Evolutionary conservation across 2,113 vertebrate genomes (phyloP).

Genomic region (Loxodonta africana): DNA sequence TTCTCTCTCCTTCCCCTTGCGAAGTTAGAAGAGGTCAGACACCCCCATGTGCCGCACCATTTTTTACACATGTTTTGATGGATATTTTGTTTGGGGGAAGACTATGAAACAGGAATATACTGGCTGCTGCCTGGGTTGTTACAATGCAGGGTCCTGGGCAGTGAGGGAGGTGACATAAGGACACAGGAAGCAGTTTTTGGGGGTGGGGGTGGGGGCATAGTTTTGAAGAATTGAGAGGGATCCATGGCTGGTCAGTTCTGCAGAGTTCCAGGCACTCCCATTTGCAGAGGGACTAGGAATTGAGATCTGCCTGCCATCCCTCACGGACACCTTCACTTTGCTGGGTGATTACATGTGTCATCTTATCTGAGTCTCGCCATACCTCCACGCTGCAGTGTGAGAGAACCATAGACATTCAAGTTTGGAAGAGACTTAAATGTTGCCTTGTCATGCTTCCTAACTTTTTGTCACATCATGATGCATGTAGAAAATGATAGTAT

Average conservation of each 20-base stretch:
- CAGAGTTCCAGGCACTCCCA: too few relatives aligned
- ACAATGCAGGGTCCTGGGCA: too few relatives aligned
- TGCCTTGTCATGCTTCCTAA: neutral
- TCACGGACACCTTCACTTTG: neutral
- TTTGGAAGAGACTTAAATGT: neutral
- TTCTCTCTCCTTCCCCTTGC: too few relatives aligned
- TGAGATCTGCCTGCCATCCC: too few relatives aligned
- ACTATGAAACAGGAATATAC: too few relatives aligned
- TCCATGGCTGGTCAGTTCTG: neutral
- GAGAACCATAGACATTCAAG: too few relatives aligned
- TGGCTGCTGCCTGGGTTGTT: neutral
- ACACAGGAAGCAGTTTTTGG: neutral
- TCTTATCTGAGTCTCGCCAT: neutral
- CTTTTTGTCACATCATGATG: neutral
- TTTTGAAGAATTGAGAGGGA: too few relatives aligned
- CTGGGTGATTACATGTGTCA: neutral
- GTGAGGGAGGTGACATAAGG: neutral
- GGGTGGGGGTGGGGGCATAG: too few relatives aligned
- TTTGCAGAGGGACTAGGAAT: neutral
- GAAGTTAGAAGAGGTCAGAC: too few relatives aligned
- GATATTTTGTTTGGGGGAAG: neutral
- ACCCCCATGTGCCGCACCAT: too few relatives aligned
- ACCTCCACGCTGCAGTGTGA: accelerated
- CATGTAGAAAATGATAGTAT: too few relatives aligned
- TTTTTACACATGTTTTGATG: neutral